Evolutionary conservation across 2,888 invertebrate genomes (phyloP), one percentile per base, ranked within the genome.

Genomic region (Eupithecia pulchellata): DNA sequence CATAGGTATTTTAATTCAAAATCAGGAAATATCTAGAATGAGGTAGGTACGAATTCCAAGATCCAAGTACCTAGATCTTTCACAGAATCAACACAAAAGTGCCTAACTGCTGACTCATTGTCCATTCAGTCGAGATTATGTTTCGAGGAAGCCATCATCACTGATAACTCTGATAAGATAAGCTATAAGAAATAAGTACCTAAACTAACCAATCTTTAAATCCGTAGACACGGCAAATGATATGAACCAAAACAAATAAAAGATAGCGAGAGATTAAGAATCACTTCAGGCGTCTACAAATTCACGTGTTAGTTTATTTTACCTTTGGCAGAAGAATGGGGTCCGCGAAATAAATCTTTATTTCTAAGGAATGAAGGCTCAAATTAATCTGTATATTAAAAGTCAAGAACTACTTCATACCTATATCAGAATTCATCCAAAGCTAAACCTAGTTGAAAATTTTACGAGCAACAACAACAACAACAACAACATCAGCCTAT

Each of bases 211-310:
- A 82, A 83, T 84, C 81, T 64, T 73, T 65, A 77, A 82, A 80
- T 78, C 78, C 77, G 77, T 68, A 77, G 79, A 78, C 76, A 75
- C 73, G 67, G 74, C 71, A 76, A 75, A 71, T 60, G 39, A 32
- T 83, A 84, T 74, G 72, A 79, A 73, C 78, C 77, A 81, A 86
- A 83, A 84, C 78, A 85, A 84, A 86, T 78, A 81, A 64, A 75
- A 71, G 80, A 82, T 82, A 66, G 14, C 57, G 3, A 20, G 52
- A 71, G 66, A 75, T 66, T 20, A 60, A 65, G 71, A 70, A 75
- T 74, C 34, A 61, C 34, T 36, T 34, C 14, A 20, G 20, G 20
- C 61, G 25, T n/a, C 25, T 61, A 11, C 34, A 61, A 60, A 60
- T 60, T 32, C 58, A 60, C 58, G 58, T 60, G 58, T n/a, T 25